Base-by-base conservation (phyloP, 1,140 invertebrate genomes). In the Xylocopa sonorina region DNA sequence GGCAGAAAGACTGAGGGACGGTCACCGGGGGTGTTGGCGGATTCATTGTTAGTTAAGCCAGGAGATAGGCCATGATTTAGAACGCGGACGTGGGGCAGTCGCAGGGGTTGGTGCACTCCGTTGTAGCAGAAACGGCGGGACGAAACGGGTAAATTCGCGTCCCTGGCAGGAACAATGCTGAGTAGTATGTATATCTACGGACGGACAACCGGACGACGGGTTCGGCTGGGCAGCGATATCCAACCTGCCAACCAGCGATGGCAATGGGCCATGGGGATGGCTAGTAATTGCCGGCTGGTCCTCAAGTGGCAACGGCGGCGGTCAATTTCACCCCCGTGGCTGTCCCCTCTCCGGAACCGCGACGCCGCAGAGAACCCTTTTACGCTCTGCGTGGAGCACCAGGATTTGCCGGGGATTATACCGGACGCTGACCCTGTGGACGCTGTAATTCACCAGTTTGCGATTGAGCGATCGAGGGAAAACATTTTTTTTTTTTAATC, bases 191-290 rank as follows among this genome's bases (percentile, higher is more conserved):
- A 85, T 85, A 85, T 85, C 78, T 50, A 72, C 80, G 72, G 62
- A 55, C 51, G 76, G 84, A 81, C 80, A 80, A 75, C 50, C 78
- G 71, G 74, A 69, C 64, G 64, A 68, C 74, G 43, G n/a, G n/a
- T 77, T 67, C 78, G 72, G 62, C 84, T 71, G 69, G 81, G 82
- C 83, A 53, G 58, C 82, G 82, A 82, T 73, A 71, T 78, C 69
- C 81, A 85, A 80, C 48, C 75, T 86, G 57, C 74, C 83, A 79
- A 53, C 68, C 68, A 63, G 81, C 83, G 80, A 84, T 89, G 87
- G 88, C 87, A 89, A 89, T 83, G 85, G 86, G 83, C 88, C 87
- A 84, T 88, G 83, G 84, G 84, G 87, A 88, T 86, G 62, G 75
- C 77, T 84, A 68, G 87, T 88, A 88, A 87, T 88, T 89, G 81